A percentile compares a stretch with the other conserved stretches of the same genome.
Conservation (phyloP, 2,113 vertebrate species). For the Edolisoma coerulescens region DNA sequence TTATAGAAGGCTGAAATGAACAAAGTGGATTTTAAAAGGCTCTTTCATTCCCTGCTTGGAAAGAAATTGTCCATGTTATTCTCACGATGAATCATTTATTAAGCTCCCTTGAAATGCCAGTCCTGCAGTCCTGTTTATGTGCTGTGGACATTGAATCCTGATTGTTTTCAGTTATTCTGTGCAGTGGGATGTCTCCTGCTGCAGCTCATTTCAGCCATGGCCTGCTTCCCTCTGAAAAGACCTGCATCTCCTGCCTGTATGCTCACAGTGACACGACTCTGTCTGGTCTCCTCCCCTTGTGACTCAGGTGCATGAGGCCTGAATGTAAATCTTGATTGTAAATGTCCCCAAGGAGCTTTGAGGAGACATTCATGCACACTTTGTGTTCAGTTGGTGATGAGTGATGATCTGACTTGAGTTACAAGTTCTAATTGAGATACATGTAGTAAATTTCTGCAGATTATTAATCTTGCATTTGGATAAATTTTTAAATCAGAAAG, state of each 20-base stretch:
- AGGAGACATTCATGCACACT: neutral
- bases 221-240: neutral
- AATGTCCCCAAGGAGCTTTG: neutral
- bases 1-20: neutral
- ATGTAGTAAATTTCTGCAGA: neutral
- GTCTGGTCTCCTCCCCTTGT: neutral
- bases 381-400: neutral
- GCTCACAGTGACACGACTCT: neutral
- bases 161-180: neutral
- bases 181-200: neutral
- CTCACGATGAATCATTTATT: neutral
- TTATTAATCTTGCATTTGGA: neutral
- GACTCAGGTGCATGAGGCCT: neutral
- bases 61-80: neutral
- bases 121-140: neutral
- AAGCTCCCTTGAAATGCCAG: neutral
- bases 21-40: neutral
- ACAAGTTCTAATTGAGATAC: neutral
- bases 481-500: neutral
- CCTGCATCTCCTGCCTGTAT: neutral
- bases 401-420: neutral
- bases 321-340: neutral
- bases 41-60: neutral
- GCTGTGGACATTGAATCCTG: neutral
- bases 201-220: neutral